Base-by-base conservation (phyloP, 2,888 invertebrate genomes). In the Mesorhabditis belari region DNA sequence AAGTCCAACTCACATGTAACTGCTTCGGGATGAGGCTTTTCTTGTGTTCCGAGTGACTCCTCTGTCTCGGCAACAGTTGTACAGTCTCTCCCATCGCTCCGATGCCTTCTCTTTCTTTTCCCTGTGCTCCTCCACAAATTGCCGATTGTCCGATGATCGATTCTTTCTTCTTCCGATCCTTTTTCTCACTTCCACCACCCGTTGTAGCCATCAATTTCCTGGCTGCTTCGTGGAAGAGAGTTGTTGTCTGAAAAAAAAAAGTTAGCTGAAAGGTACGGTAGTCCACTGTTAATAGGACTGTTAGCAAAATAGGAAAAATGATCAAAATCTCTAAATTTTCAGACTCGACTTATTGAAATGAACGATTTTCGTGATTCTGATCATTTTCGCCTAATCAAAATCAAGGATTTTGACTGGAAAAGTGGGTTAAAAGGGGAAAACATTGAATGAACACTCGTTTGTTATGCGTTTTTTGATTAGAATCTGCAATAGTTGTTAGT, bases 201-300 rank as follows among this genome's bases (percentile, higher is more conserved):
- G 12, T 9, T 23, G n/a, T 9, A n/a, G 55, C 57, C 62, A 73
- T 73, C 58, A 74, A 66, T 58, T 74, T 74, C 51, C 70, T 65
- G 12, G 74, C 74, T 2, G 74, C 71, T 23, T 74, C 74, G 62
- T 74, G 74, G 64, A 73, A 71, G 6, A 73, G 50, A 9, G 66
- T 67, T 3, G 68, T 59, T 24, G 66, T 60, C 62, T 67, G 65
- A 25, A 72, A 62, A 49, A 35, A n/a, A n/a, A 12, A n/a, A 54
- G n/a, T 25, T 24, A n/a, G n/a, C n/a, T n/a, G n/a, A n/a, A n/a
- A n/a, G n/a, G n/a, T n/a, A n/a, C n/a, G n/a, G n/a, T n/a, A n/a
- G n/a, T n/a, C n/a, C n/a, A n/a, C n/a, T n/a, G n/a, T n/a, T n/a
- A n/a, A n/a, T n/a, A n/a, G n/a, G n/a, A n/a, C n/a, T n/a, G n/a